Percentiles rank a stretch among this genome's conserved stretches.
These are phyloP conservation scores for Meles meles DNA, from an alignment of 2,113 vertebrate genomes.

Conservation along the genomic window DNA sequence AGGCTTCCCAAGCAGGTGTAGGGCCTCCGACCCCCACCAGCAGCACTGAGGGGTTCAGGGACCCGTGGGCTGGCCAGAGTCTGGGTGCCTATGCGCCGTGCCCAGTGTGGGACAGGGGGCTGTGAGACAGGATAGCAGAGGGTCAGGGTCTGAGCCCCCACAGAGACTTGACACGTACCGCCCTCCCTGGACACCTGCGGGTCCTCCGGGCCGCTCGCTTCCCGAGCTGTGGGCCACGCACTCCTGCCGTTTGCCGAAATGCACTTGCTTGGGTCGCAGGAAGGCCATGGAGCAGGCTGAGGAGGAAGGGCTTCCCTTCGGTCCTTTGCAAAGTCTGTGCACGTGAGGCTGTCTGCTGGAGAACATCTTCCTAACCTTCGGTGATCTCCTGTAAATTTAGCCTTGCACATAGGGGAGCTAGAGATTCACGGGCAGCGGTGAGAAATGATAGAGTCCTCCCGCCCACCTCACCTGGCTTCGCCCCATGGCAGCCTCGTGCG, in stretches of 20 bases:
- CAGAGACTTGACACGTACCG: rapidly evolving
- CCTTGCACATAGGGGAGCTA: background rate
- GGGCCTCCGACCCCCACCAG: background rate
- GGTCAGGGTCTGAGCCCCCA: rapidly evolving
- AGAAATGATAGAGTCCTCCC: background rate
- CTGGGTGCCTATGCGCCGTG: rapidly evolving
- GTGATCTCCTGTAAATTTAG: background rate
- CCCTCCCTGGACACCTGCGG: rapidly evolving
- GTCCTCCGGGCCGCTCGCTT: rapidly evolving
- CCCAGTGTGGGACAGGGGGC: rapidly evolving
- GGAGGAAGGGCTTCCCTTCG: rapidly evolving
- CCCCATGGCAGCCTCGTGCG: background rate
- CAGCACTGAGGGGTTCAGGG: too few relatives aligned
- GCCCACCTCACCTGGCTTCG: background rate
- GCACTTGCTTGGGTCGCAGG: rapidly evolving
- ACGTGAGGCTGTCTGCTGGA: rapidly evolving
- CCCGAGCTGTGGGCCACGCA: rapidly evolving
- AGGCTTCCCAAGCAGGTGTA: rapidly evolving
- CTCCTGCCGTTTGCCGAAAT: rapidly evolving
- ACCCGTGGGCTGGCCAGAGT: rapidly evolving
- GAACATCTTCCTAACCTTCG: background rate
- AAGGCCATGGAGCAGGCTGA: rapidly evolving
- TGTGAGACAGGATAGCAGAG: too few relatives aligned
- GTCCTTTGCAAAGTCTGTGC: rapidly evolving
- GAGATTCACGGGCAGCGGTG: rapidly evolving